Percentiles rank a stretch among this genome's conserved stretches.
phyloP scores from a whole-genome alignment of 2,888 invertebrate species.

The Philonicus albiceps region DNA sequence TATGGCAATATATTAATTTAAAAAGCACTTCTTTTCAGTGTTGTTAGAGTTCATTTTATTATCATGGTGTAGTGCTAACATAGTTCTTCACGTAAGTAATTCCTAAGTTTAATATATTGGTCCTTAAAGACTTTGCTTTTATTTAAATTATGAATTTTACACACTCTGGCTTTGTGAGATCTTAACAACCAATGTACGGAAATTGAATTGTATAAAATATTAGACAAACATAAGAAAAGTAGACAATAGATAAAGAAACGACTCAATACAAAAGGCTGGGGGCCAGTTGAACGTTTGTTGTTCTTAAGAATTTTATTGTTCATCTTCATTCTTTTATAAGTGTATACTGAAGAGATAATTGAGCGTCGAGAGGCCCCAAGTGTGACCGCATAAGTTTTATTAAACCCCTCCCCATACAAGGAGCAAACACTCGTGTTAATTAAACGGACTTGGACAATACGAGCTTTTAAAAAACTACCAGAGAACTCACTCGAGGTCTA shows the following conservation, averaged over 20 bases:
- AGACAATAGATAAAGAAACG: not conserved
- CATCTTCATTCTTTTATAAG: not conserved
- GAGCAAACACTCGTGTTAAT: not conserved
- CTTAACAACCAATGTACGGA: no score
- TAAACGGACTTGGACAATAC: not conserved
- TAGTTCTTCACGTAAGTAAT: no score
- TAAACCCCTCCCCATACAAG: not conserved
- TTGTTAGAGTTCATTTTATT: no score
- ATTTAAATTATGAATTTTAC: no score
- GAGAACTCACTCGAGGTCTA: not conserved
- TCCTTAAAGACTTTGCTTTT: no score
- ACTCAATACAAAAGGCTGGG: not conserved
- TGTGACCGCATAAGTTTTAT: not conserved
- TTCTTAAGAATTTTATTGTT: not conserved
- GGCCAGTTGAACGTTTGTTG: not conserved
- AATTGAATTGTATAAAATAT: not conserved
- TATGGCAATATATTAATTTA: no score
- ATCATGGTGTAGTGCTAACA: no score
- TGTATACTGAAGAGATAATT: not conserved
- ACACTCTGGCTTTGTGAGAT: no score
- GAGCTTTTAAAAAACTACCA: not conserved
- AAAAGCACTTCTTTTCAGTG: no score
- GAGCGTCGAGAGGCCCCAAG: not conserved
- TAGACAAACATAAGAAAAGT: not conserved
- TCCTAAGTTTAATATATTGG: no score